Evolutionary conservation across 1,140 invertebrate species (phyloP).

Genomic region (Drosophila nebulosa): DNA sequence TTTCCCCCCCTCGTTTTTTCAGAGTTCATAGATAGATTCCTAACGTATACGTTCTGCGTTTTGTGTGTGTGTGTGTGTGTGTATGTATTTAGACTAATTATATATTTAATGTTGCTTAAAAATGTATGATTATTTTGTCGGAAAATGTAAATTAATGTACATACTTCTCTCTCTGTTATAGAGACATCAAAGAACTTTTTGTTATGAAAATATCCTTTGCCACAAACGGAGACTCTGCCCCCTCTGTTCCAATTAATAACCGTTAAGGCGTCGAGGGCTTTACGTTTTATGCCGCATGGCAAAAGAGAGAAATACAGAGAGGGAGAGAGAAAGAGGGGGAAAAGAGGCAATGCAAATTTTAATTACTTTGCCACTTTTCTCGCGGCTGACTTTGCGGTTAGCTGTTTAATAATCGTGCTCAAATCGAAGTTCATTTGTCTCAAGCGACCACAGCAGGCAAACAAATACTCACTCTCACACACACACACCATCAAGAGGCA

Average conservation of each 20-base stretch:
- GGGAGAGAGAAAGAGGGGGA: background rate
- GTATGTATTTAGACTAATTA: background rate
- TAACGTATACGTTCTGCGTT: no score
- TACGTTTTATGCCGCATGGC: background rate
- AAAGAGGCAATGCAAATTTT: constrained; percentile 52
- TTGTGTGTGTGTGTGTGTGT: background rate
- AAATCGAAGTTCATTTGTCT: constrained; percentile 66
- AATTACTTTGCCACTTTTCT: constrained; percentile 66
- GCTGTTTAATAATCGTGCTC: constrained; percentile 51
- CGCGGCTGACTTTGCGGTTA: constrained; percentile 55
- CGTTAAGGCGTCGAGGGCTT: background rate
- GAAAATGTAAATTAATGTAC: background rate
- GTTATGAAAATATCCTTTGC: background rate
- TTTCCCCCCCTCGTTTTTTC: no score
- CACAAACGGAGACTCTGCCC: background rate
- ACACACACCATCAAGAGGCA: constrained; percentile 8
- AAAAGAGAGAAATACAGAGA: background rate
- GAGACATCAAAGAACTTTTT: background rate
- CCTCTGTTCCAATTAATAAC: background rate
- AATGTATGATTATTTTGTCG: background rate
- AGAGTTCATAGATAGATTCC: no score
- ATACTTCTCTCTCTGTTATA: background rate
- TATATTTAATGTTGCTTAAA: background rate
- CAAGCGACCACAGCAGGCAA: constrained; percentile 35
- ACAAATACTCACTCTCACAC: background rate